These are phyloP conservation scores for Mormyrus iriodes DNA, from an alignment of 2,113 vertebrate species.

Conservation along the genomic window DNA sequence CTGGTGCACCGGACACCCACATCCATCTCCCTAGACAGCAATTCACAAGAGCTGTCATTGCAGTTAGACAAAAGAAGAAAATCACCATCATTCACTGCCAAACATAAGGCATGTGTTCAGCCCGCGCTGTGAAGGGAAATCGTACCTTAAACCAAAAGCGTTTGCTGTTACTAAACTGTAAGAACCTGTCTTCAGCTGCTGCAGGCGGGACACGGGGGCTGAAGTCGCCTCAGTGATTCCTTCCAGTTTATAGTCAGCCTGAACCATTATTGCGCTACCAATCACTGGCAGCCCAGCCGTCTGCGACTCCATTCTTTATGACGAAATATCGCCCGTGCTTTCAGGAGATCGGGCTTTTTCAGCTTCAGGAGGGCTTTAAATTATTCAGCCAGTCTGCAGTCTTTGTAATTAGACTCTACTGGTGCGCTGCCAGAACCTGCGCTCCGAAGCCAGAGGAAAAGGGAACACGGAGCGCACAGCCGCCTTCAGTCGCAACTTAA, in stretches of 20 bases:
- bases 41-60: slow-evolving; percentile 10
- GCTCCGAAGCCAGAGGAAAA: slow-evolving; percentile 58
- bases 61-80: not conserved
- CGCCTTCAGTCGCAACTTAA: slow-evolving; percentile 40
- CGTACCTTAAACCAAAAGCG: not conserved
- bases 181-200: not conserved
- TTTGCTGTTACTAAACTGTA: not conserved
- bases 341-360: slow-evolving; percentile 56
- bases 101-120: not conserved
- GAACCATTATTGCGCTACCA: slow-evolving; percentile 54
- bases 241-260: slow-evolving; percentile 42
- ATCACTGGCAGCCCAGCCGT: slow-evolving; percentile 51
- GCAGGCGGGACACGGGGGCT: not conserved
- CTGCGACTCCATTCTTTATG: slow-evolving; percentile 31
- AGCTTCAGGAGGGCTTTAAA: slow-evolving; percentile 61
- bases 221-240: slow-evolving; percentile 16
- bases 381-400: slow-evolving; percentile 59
- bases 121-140: not conserved
- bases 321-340: slow-evolving; percentile 58
- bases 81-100: slow-evolving; percentile 5
- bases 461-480: slow-evolving; percentile 54
- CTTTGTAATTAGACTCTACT: slow-evolving; percentile 67
- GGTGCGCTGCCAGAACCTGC: slow-evolving; percentile 55
- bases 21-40: not conserved
- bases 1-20: not conserved